These are phyloP conservation scores for Copidosoma floridanum DNA, from an alignment of 1,140 invertebrate species.

Conservation along the genomic window DNA sequence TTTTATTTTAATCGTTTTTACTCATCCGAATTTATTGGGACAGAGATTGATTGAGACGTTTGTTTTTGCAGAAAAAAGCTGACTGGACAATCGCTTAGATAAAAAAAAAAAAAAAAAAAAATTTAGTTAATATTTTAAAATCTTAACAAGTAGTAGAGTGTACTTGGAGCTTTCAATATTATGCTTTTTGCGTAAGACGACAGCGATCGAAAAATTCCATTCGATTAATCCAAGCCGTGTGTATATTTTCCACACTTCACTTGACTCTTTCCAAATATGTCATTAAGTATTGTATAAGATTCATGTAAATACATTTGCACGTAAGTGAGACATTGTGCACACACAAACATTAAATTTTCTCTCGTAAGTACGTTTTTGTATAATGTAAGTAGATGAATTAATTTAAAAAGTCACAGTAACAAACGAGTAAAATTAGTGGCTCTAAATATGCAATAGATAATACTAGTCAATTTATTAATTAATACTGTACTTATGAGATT, in stretches of 20 bases:
- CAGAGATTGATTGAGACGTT: constrained; percentile 10
- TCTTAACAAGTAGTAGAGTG: constrained; percentile 20
- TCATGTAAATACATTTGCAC: no score
- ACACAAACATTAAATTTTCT: no score
- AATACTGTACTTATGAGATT: constrained; percentile 1
- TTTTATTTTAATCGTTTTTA: no score
- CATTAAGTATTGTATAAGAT: no score
- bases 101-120: background rate
- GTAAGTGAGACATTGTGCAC: no score
- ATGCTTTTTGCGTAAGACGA: constrained; percentile 24
- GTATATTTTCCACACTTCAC: no score
- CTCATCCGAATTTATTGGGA: no score
- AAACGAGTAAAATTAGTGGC: background rate
- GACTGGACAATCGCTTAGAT: constrained; percentile 18
- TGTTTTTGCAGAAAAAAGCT: constrained; percentile 5
- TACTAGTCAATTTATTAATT: constrained; percentile 16
- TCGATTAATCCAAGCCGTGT: background rate
- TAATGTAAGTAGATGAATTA: no score
- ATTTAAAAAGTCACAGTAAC: no score
- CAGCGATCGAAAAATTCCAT: background rate
- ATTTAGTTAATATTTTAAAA: constrained; percentile 7
- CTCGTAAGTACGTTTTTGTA: no score
- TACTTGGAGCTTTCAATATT: constrained; percentile 24
- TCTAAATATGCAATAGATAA: background rate
- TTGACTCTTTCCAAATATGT: no score